These are phyloP conservation scores for Psophia crepitans DNA, from an alignment of 2,113 vertebrate genomes.

Conservation along the genomic window DNA sequence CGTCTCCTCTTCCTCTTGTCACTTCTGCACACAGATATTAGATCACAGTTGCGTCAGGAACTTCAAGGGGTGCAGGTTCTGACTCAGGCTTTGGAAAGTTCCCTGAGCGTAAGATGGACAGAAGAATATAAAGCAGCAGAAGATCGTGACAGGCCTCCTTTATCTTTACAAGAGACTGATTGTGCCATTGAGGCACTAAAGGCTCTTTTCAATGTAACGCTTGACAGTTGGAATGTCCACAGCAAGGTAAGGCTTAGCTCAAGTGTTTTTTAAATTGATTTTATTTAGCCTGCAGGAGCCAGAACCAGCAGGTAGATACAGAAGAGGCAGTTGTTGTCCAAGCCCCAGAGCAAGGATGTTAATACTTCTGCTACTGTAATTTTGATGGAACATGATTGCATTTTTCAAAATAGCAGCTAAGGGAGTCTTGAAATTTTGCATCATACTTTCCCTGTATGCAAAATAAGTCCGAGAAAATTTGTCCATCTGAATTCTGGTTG, in stretches of 20 bases:
- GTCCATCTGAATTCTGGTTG: background rate
- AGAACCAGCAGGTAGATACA: background rate
- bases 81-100: conserved; percentile 88
- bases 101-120: conserved; percentile 87
- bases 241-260: conserved; percentile 83
- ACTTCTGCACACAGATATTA: conserved; percentile 86
- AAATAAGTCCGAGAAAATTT: background rate
- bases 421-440: background rate
- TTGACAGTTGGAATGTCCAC: conserved; percentile 84
- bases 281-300: background rate
- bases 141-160: conserved; percentile 74
- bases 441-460: background rate
- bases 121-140: conserved; percentile 84
- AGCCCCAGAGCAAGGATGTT: background rate
- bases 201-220: conserved; percentile 94
- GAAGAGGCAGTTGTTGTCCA: background rate
- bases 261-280: background rate
- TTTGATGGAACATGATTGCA: background rate
- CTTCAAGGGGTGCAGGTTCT: conserved; percentile 84
- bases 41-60: conserved; percentile 82
- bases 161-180: conserved; percentile 87
- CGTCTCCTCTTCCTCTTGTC: conserved; percentile 95
- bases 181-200: conserved; percentile 92
- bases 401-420: background rate
- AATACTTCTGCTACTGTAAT: background rate